Evolutionary conservation across 2,797 vertebrate genomes (phyloP), one percentile per base, ranked within the genome.

Genomic region (Rhinophrynus dorsalis): DNA sequence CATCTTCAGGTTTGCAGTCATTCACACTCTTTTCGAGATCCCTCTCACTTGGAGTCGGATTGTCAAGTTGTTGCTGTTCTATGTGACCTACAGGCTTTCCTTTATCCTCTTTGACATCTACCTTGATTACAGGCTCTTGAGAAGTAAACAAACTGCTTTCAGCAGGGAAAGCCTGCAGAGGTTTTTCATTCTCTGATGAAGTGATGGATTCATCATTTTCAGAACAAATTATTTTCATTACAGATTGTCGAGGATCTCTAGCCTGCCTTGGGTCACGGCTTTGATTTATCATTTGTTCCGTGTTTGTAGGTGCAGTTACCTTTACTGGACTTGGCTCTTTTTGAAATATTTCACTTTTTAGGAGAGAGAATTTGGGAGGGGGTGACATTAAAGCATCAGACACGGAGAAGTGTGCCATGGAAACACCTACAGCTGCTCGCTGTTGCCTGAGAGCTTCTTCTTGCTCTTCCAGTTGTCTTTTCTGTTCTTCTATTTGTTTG

Each of bases 401-500:
- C 69, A 95, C 96, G 1, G 97, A 98, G 84, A 99, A 99, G 75
- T 94, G 94, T 65, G 96, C 97, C 95, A 98, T 95, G 51, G 96
- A 98, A 75, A 93, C 94, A 9, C 97, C 96, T 2, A 96, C 95
- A 5, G 96, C 95, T 4, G 96, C 96, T 79, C 93, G 91, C 82
- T 98, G 97, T 77, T 95, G 93, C 47, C 96, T 86, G 2, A 99
- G 87, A 1, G 94, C 95, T 72, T 96, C 96, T 75, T 98, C 96
- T 75, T 99, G 96, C 77, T 97, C 94, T 74, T 95, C 95, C 9
- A 98, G 83, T 74, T 98, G 96, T 6, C 88, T 85, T 83, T 95
- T 94, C 81, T 99, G 97, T 79, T 99, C 95, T 85, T 98, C 97
- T 64, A 98, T 98, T 80, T 99, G 96, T 60, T 93, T 94, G 77